These are phyloP conservation scores for Parazoanthus swiftii DNA, from an alignment of 92 coral and sea anemone species.

Conservation along the genomic window DNA sequence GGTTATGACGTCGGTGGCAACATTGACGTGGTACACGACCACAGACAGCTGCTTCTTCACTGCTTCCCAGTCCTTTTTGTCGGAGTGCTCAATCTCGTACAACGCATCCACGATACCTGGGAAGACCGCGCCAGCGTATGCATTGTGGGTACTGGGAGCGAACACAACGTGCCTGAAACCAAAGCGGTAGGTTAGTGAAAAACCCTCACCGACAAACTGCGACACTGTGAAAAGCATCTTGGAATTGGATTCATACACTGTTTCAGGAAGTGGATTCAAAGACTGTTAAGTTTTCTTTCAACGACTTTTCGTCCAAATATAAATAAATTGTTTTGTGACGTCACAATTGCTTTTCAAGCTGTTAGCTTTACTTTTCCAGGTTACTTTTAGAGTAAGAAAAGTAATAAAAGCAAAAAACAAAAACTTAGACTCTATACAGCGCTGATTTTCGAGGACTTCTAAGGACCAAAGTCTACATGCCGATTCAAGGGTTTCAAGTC, in stretches of 20 bases:
- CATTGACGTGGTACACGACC: constrained; percentile 57
- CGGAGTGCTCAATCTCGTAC: constrained; percentile 58
- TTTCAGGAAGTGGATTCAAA: too few relatives aligned
- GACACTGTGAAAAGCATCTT: neutral
- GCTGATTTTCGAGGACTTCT: too few relatives aligned
- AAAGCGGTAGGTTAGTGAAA: constrained; percentile 9
- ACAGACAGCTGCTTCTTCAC: constrained; percentile 67
- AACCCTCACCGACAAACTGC: neutral
- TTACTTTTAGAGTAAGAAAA: too few relatives aligned
- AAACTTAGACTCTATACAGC: too few relatives aligned
- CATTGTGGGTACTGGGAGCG: constrained; percentile 69
- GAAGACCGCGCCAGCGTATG: constrained; percentile 69
- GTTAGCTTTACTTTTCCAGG: too few relatives aligned
- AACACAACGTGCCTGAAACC: constrained; percentile 68
- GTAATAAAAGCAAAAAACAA: too few relatives aligned
- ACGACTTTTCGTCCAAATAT: too few relatives aligned
- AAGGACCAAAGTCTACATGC: too few relatives aligned
- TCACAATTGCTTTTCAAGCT: too few relatives aligned
- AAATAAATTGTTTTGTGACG: too few relatives aligned
- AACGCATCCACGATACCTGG: constrained; percentile 78
- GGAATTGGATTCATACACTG: neutral
- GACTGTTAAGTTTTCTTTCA: too few relatives aligned
- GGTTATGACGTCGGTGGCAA: constrained; percentile 59
- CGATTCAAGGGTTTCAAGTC: too few relatives aligned
- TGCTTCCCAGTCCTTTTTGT: constrained; percentile 65